Percentiles rank a stretch among this genome's conserved stretches.
Evolutionary conservation across 2,797 vertebrate species (phyloP).

Genomic region (Meda fulgida): DNA sequence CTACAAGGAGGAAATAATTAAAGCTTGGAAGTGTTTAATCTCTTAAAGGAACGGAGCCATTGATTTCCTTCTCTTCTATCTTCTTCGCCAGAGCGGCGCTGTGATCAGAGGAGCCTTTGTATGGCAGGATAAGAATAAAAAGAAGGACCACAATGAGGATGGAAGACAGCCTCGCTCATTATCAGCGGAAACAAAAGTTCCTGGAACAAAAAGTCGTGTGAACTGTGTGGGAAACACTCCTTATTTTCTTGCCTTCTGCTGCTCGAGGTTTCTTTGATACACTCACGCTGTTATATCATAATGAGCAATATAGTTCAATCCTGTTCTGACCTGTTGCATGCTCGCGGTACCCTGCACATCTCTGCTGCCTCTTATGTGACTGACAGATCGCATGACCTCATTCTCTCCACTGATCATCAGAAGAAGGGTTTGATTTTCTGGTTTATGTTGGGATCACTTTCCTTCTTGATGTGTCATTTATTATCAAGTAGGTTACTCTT

Average conservation of each 20-base stretch:
- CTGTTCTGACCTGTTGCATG: constrained; percentile 61
- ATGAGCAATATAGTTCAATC: constrained; percentile 70
- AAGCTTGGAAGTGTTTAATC: constrained; percentile 76
- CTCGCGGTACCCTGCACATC: constrained; percentile 59
- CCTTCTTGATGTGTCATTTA: too few species aligned
- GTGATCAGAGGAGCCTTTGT: constrained; percentile 78
- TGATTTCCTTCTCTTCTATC: constrained; percentile 64
- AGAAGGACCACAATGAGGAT: constrained; percentile 64
- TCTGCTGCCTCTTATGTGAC: constrained; percentile 41
- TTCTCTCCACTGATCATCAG: constrained; percentile 32
- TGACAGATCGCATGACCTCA: constrained; percentile 63
- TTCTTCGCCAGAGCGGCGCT: constrained; percentile 63
- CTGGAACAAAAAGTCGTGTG: constrained; percentile 74
- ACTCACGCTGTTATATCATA: constrained; percentile 71
- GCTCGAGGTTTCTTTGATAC: constrained; percentile 74
- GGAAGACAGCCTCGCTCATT: constrained; percentile 77
- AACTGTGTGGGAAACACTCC: constrained; percentile 71
- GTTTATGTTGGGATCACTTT: too few species aligned
- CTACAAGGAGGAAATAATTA: constrained; percentile 76
- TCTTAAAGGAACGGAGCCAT: constrained; percentile 70
- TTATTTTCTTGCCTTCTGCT: constrained; percentile 63
- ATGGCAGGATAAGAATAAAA: constrained; percentile 59
- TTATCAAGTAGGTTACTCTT: too few species aligned
- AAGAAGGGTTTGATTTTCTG: too few species aligned
- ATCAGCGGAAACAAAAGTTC: constrained; percentile 75